Evolutionary conservation across 2,888 invertebrate species (phyloP).

Genomic region (Dolomedes plantarius): DNA sequence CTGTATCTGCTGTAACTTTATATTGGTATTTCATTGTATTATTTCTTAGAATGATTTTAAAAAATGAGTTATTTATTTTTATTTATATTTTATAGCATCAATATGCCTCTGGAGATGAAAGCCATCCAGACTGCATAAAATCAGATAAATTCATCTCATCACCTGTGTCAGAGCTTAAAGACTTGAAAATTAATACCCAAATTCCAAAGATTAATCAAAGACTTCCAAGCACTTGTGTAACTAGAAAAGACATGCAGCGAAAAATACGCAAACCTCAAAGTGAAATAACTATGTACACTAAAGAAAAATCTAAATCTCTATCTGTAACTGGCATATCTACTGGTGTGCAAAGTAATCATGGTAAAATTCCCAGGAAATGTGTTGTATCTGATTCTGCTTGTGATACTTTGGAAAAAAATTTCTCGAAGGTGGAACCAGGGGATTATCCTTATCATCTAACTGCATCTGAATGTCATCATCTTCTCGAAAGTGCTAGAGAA

Average conservation of each 20-base stretch:
- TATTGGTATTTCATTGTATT: too few species aligned
- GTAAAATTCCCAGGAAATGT: constrained; percentile 19
- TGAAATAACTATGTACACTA: constrained; percentile 20
- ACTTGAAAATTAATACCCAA: constrained; percentile 32
- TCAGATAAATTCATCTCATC: constrained; percentile 37
- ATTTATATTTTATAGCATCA: constrained; percentile 49
- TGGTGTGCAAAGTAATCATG: neutral
- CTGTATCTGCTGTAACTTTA: too few species aligned
- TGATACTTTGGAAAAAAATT: constrained; percentile 35
- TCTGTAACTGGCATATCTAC: constrained; percentile 13
- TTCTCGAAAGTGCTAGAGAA: constrained; percentile 62
- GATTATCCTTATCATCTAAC: constrained; percentile 34
- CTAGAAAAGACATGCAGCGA: constrained; percentile 38
- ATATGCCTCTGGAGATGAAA: constrained; percentile 51
- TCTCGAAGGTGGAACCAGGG: constrained; percentile 12
- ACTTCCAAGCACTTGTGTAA: neutral
- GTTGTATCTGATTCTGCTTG: constrained; percentile 27
- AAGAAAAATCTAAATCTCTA: constrained; percentile 21
- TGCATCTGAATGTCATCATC: constrained; percentile 18
- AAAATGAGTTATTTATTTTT: too few species aligned
- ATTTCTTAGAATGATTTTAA: too few species aligned
- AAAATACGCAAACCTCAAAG: constrained; percentile 38
- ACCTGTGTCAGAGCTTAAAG: constrained; percentile 56
- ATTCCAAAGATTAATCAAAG: constrained; percentile 51
- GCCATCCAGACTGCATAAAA: constrained; percentile 29